Evolutionary conservation across 1,140 invertebrate genomes (phyloP).

Genomic region (Apis dorsata): DNA sequence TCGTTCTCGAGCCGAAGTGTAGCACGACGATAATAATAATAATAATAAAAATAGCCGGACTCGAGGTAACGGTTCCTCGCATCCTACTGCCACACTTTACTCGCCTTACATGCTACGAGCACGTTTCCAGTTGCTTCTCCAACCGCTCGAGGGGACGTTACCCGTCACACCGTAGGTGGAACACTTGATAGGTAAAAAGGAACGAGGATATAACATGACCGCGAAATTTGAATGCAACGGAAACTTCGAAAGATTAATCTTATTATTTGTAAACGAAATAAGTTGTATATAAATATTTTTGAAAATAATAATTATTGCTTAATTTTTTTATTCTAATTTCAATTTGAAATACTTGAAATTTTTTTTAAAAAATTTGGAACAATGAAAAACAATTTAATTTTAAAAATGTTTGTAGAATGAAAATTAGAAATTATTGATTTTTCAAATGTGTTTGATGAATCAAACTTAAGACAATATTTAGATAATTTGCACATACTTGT

Average conservation of each 20-base stretch:
- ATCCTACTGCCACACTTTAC: constrained; percentile 78
- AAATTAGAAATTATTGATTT: no score
- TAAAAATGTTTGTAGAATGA: no score
- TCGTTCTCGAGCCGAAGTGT: constrained; percentile 60
- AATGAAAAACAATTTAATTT: no score
- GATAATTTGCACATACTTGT: no score
- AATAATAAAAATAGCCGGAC: constrained; percentile 73
- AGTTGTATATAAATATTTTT: no score
- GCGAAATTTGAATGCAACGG: constrained; percentile 4
- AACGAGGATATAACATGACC: background rate
- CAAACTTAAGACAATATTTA: no score
- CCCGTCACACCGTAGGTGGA: constrained; percentile 2
- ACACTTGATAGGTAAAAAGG: background rate
- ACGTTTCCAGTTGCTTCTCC: constrained; percentile 34
- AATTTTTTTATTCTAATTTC: no score
- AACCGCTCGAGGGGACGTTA: background rate
- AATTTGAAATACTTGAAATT: no score
- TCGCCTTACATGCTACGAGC: constrained; percentile 48
- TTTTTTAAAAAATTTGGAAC: no score
- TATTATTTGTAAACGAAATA: no score
- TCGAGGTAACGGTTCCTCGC: constrained; percentile 73
- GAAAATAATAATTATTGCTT: no score
- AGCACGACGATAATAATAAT: constrained; percentile 67
- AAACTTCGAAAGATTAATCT: background rate
- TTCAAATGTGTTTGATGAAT: no score